Percentiles rank a stretch among this genome's conserved stretches.
phyloP scores from a whole-genome alignment of 2,797 vertebrate genomes.

The Orestias chungarensis region DNA sequence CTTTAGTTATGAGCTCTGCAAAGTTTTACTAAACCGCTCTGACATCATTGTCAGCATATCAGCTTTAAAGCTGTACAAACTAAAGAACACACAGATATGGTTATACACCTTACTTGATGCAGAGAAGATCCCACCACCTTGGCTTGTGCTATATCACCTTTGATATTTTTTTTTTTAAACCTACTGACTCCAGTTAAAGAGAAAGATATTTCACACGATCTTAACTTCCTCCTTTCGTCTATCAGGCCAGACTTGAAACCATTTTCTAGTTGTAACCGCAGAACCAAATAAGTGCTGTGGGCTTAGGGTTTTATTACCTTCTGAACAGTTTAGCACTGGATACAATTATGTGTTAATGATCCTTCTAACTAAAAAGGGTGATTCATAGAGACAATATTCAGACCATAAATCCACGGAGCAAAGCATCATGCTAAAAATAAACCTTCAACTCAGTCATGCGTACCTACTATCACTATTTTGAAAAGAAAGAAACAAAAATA shows the following conservation, averaged over 20 bases:
- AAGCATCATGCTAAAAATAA: conserved; percentile 64
- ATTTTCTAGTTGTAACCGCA: conserved; percentile 60
- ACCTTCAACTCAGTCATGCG: conserved; percentile 38
- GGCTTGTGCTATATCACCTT: conserved; percentile 23
- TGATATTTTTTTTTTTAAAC: conserved; percentile 48
- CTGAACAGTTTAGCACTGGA: conserved; percentile 63
- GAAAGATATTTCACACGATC: conserved; percentile 69
- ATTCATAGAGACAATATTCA: conserved; percentile 62
- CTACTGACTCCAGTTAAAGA: conserved; percentile 35
- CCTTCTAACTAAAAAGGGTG: conserved; percentile 68
- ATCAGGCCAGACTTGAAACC: conserved; percentile 46
- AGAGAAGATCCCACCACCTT: conserved; percentile 33
- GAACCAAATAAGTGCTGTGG: conserved; percentile 55
- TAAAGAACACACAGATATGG: conserved; percentile 41
- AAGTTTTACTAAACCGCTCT: conserved; percentile 32
- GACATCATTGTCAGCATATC: conserved; percentile 41
- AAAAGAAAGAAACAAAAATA: neutral
- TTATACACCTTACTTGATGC: conserved; percentile 26
- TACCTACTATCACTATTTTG: conserved; percentile 4
- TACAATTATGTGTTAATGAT: conserved; percentile 74
- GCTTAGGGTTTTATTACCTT: conserved; percentile 68
- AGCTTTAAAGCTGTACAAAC: conserved; percentile 43
- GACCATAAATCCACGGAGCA: conserved; percentile 49
- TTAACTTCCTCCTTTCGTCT: conserved; percentile 54
- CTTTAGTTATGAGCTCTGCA: conserved; percentile 30